Base-by-base conservation (phyloP, 2,113 vertebrate genomes). In the Trogon melanurus region DNA sequence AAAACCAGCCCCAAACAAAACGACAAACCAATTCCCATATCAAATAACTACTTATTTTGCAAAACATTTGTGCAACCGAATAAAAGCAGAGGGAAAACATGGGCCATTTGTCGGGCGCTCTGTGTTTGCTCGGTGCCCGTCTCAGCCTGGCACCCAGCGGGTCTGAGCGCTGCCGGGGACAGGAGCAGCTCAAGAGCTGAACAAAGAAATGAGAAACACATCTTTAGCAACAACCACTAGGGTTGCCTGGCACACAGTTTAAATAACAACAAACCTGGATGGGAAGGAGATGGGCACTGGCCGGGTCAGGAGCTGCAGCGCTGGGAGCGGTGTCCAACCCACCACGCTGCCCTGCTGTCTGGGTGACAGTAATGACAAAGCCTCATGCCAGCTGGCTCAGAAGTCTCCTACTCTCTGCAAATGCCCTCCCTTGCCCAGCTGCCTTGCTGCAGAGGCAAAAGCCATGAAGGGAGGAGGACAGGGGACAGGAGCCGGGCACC, bases 81-180 rank as follows among this genome's bases (percentile, higher is more conserved):
- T 26, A 50, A 8, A 48, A 74, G 57, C 1, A 21, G 26, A 65
- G n/a, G 32, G 34, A n/a, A 73, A 66, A 21, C 0, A 0, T 0
- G 3, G 50, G 70, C 38, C 6, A 7, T 60, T 73, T 70, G 54
- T 51, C 80, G 84, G 38, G 23, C 57, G 88, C 78, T 54, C 58
- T 13, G 56, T 81, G 82, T 54, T 79, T 91, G 58, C 15, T 72
- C 79, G 70, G 65, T 48, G 51, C 79, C 66, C n/a, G 4, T 19
- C 70, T 73, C 80, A 65, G 85, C 47, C 81, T 36, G 53, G 61
- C 45, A 29, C 44, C 73, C 73, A 65, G 67, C 60, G 19, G 56
- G 29, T 38, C 47, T 38, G 60, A 65, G 44, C 67, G 16, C 62
- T 56, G 54, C 64, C 53, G 80, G 64, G 22, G 41, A 81, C 34